Base-by-base conservation (phyloP, 1,140 invertebrate species). In the Anastatus disparis region DNA sequence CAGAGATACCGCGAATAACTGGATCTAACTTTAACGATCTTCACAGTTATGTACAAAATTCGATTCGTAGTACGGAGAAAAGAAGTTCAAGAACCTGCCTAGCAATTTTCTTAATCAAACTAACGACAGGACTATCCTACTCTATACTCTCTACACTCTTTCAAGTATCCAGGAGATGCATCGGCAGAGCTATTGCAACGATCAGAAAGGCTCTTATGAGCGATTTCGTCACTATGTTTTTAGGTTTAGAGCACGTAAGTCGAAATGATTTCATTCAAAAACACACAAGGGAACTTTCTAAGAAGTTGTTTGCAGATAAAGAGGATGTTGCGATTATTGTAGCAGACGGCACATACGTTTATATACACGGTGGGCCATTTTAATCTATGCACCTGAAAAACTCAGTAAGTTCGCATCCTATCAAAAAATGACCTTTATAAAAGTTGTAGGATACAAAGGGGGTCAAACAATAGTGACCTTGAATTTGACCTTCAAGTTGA, bases 11-110 rank as follows among this genome's bases (percentile, higher is more conserved):
- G 61, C 27, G 44, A 12, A 52, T 52, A 53, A 17, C 46, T 46
- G n/a, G 20, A 50, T 44, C 46, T 9, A 46, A 64, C 40, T 64
- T 64, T 10, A 22, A 46, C 3, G n/a, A 64, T 52, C 29, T 64
- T 10, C 35, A 38, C 40, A 24, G 38, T 3, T 22, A 64, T 38
- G n/a, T 64, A 10, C 35, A 52, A 35, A 13, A 15, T 9, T 6
- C 6, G 35, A 17, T 64, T 35, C 27, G 29, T 35, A 64, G 29
- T 52, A 63, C 62, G 35, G 27, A 9, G n/a, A 38, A 10, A 38
- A 64, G 46, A 64, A 64, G 62, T 52, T 24, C 62, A 64, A 17
- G 27, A 64, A 64, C 48, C 20, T 64, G 62, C 38, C 62, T 64
- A 3, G 48, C 6, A 27, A 64, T 64, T 6, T 20, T 64, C 10